phyloP scores from a whole-genome alignment of 1,140 invertebrate genomes.

The Ruditapes philippinarum region DNA sequence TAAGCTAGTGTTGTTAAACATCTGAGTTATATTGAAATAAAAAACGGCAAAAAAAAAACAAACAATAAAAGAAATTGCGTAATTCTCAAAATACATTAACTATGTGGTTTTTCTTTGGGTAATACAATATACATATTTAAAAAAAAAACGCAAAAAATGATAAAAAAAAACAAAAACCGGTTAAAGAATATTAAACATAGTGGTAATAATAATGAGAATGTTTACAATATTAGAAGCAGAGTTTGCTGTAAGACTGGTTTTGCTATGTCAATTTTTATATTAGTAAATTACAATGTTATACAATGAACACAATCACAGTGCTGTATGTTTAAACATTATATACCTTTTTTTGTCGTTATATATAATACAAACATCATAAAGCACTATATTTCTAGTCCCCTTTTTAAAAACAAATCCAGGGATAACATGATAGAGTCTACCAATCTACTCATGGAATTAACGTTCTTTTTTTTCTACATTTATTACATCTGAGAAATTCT shows the following conservation, averaged over 20 bases:
- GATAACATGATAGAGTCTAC: constrained; percentile 1
- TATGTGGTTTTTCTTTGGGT: not conserved
- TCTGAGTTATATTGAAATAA: not conserved
- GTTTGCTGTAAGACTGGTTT: not conserved
- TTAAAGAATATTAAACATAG: too few species aligned
- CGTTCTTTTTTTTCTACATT: too few species aligned
- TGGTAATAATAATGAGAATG: not conserved
- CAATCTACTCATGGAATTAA: not conserved
- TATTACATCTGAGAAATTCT: too few species aligned
- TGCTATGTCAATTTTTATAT: constrained; percentile 16
- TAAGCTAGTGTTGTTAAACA: not conserved
- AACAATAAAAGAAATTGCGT: too few species aligned
- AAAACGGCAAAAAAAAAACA: too few species aligned
- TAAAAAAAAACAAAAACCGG: too few species aligned
- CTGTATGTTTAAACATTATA: constrained; percentile 38
- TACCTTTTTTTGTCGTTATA: too few species aligned
- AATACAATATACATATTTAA: not conserved
- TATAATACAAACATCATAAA: constrained; percentile 39
- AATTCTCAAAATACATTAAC: not conserved
- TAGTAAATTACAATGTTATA: constrained; percentile 20
- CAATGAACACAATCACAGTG: constrained; percentile 47
- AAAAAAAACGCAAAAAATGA: not conserved
- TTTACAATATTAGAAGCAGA: not conserved
- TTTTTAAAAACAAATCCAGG: not conserved
- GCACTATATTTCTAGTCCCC: constrained; percentile 38